Conservation (phyloP, 2,888 invertebrate genomes). For the Steromphala cineraria region DNA sequence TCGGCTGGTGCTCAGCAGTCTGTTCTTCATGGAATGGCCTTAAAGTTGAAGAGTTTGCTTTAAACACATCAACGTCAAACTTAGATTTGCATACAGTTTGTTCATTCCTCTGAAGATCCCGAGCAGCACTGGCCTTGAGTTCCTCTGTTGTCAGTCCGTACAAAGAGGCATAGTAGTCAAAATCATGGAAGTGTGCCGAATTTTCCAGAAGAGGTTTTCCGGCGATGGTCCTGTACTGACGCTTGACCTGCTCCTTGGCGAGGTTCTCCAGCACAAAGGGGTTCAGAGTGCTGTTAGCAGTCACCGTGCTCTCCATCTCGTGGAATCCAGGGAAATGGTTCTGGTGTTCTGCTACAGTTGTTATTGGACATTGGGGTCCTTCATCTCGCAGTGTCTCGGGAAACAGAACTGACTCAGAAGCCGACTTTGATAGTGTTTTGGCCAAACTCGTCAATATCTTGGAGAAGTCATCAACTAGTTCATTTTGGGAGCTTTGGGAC, state of each 20-base stretch:
- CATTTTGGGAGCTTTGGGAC: neutral
- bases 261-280: conserved; percentile 39
- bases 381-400: conserved; percentile 37
- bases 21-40: neutral
- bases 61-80: neutral
- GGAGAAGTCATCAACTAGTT: neutral
- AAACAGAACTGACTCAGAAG: conserved; percentile 30
- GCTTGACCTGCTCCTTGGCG: conserved; percentile 41
- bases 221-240: conserved; percentile 19
- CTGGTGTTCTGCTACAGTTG: neutral
- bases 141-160: conserved; percentile 40
- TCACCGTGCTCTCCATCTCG: conserved; percentile 29
- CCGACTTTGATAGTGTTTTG: neutral
- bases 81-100: neutral
- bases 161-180: conserved; percentile 53
- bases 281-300: conserved; percentile 35
- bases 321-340: conserved; percentile 40
- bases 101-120: neutral
- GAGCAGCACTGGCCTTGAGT: conserved; percentile 17
- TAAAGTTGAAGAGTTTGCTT: neutral
- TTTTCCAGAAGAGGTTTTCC: conserved; percentile 21
- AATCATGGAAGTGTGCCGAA: conserved; percentile 45
- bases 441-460: neutral
- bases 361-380: neutral
- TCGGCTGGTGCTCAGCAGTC: neutral